Evolutionary conservation across 2,888 invertebrate genomes (phyloP).

Genomic region (Polyommatus icarus): DNA sequence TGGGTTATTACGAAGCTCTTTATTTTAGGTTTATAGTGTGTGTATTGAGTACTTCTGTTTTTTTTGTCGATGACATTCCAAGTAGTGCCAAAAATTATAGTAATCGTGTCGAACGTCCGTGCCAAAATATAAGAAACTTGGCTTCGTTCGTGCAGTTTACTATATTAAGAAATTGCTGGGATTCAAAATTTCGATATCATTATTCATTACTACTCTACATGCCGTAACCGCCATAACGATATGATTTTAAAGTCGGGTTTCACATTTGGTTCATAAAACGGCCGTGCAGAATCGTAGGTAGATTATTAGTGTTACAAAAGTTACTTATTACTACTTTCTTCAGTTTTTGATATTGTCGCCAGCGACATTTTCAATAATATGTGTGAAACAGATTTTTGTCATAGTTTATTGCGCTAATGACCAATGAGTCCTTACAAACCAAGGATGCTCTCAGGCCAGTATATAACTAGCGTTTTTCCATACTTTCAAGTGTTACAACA

Average conservation of each 20-base stretch:
- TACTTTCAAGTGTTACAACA: background rate
- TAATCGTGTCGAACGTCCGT: background rate
- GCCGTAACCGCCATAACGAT: background rate
- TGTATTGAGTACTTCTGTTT: background rate
- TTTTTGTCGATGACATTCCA: background rate
- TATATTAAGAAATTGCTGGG: constrained; percentile 23
- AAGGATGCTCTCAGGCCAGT: background rate
- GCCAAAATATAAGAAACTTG: constrained; percentile 10
- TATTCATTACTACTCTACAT: background rate
- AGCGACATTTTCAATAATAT: background rate
- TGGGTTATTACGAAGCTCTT: constrained; percentile 28
- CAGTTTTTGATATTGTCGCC: background rate
- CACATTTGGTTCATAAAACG: background rate
- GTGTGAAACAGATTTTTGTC: background rate
- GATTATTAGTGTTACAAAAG: background rate
- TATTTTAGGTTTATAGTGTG: background rate
- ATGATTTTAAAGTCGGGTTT: background rate
- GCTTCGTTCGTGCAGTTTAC: constrained; percentile 2
- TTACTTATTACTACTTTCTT: background rate
- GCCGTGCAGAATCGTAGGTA: background rate
- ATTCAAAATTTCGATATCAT: background rate
- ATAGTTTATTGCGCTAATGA: background rate
- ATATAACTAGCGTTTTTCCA: constrained; percentile 1
- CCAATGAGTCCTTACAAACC: background rate
- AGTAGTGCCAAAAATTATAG: constrained; percentile 10